Evolutionary conservation across 2,113 vertebrate species (phyloP).

Genomic region (Lynx canadensis): DNA sequence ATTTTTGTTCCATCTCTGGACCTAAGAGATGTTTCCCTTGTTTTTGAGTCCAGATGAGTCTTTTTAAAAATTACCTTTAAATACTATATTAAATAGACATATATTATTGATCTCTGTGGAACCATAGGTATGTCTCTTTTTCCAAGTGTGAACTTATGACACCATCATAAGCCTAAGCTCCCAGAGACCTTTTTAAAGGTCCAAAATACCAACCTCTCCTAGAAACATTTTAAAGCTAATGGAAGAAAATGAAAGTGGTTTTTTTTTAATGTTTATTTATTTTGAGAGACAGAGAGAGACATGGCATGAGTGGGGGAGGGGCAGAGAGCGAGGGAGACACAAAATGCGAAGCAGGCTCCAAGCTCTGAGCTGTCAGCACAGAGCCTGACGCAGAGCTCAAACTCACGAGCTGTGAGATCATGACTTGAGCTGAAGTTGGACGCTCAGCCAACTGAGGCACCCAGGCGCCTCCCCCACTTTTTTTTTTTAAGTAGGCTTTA

Average conservation of each 20-base stretch:
- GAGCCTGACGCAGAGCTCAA: no score
- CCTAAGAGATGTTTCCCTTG: slow-evolving; percentile 28
- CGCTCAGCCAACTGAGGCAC: no score
- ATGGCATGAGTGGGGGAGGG: no score
- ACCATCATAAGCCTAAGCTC: slow-evolving; percentile 18
- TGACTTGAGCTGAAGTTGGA: no score
- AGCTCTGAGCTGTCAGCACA: no score
- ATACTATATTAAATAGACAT: neutral
- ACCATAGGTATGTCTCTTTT: slow-evolving; percentile 5
- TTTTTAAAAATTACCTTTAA: neutral
- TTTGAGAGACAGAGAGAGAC: no score
- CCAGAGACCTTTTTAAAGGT: slow-evolving; percentile 17
- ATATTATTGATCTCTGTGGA: slow-evolving; percentile 32
- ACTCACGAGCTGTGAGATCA: no score
- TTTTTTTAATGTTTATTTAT: no score
- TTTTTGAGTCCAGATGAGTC: slow-evolving; percentile 13
- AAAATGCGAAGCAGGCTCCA: no score
- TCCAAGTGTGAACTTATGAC: slow-evolving; percentile 20
- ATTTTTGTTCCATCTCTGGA: neutral
- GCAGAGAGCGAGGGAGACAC: no score
- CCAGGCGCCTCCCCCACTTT: no score
- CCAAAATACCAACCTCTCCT: slow-evolving; percentile 6
- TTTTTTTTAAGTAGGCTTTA: no score
- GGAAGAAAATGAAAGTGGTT: neutral
- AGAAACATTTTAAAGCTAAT: slow-evolving; percentile 47